Percentiles rank a stretch among this genome's conserved stretches.
Evolutionary conservation across 1,140 invertebrate genomes (phyloP).

Genomic region (Hermatobates lingyangjiaoensis): DNA sequence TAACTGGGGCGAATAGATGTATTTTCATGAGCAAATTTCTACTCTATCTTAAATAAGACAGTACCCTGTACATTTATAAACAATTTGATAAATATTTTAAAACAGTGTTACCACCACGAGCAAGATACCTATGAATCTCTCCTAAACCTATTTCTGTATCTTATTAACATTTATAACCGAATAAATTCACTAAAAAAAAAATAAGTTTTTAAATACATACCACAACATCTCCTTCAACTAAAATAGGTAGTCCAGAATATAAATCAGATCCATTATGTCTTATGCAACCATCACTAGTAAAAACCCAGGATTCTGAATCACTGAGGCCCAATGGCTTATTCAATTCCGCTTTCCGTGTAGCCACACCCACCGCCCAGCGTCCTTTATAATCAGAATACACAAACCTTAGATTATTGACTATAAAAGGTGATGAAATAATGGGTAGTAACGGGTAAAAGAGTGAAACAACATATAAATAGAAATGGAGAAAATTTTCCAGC

Average conservation of each 20-base stretch:
- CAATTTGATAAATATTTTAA: neutral
- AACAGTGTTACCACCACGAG: neutral
- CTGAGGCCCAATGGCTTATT: constrained; percentile 65
- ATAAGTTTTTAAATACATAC: constrained; percentile 30
- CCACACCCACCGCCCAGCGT: constrained; percentile 84
- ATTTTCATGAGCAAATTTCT: neutral
- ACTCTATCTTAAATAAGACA: neutral
- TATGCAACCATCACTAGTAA: constrained; percentile 74
- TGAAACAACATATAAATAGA: neutral
- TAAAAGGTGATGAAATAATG: neutral
- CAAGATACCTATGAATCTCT: neutral
- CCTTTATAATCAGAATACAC: constrained; percentile 23
- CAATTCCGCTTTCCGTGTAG: constrained; percentile 68
- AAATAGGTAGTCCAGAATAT: constrained; percentile 29
- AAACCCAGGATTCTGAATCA: constrained; percentile 81
- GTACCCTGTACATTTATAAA: neutral
- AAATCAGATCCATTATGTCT: constrained; percentile 41
- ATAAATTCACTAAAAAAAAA: neutral
- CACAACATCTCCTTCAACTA: constrained; percentile 87
- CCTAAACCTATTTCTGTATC: neutral
- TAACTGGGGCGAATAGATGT: too few species aligned
- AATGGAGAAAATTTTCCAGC: neutral
- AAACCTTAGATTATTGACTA: neutral
- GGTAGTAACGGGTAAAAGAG: neutral
- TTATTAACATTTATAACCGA: neutral